These are phyloP conservation scores for Tenthredo notha DNA, from an alignment of 2,888 invertebrate species.

Conservation along the genomic window DNA sequence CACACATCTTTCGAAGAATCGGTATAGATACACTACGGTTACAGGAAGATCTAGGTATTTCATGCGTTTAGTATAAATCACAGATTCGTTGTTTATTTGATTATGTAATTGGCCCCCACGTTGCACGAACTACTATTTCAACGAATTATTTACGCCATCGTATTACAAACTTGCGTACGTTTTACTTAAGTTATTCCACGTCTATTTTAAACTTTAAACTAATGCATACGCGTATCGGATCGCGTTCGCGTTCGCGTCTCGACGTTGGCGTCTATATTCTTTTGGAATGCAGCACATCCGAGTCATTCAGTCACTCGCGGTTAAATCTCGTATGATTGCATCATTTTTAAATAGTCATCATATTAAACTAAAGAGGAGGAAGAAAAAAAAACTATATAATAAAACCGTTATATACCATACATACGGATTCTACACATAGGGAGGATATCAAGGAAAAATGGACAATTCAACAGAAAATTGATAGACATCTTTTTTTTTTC, in stretches of 20 bases:
- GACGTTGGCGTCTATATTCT: not conserved
- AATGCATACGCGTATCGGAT: not conserved
- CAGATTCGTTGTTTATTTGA: not conserved
- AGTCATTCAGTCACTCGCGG: not conserved
- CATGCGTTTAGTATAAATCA: not conserved
- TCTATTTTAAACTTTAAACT: constrained; percentile 19
- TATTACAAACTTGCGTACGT: not conserved
- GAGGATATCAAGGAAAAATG: too few species aligned
- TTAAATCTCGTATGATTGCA: not conserved
- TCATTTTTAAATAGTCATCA: not conserved
- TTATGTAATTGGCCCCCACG: constrained; percentile 28
- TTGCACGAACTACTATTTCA: not conserved
- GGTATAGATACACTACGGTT: too few species aligned
- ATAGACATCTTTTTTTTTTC: too few species aligned
- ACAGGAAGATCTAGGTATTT: too few species aligned
- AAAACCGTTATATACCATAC: not conserved
- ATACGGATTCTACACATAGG: not conserved
- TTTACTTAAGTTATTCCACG: not conserved
- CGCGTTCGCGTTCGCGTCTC: not conserved
- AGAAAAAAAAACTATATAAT: not conserved
- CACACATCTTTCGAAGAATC: too few species aligned
- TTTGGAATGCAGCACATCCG: not conserved
- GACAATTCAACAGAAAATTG: too few species aligned
- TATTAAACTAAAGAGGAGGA: not conserved
- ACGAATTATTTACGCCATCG: not conserved